Conservation (phyloP, 2,113 vertebrate species). For the Dipodomys ordii region DNA sequence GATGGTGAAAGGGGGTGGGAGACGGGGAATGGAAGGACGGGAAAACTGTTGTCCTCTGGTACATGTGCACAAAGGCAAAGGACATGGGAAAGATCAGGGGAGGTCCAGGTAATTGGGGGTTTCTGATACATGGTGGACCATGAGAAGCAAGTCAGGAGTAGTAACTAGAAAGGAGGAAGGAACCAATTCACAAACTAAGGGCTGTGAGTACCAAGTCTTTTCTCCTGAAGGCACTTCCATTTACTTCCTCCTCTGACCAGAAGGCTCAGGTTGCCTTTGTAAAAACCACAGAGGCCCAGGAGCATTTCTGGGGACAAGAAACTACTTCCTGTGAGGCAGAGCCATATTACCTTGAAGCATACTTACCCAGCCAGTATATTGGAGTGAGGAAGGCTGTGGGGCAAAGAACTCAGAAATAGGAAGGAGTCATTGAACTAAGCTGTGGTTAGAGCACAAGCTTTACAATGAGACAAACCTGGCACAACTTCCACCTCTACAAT, state of each 20-base stretch:
- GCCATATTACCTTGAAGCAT: not conserved
- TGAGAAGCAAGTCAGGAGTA: not conserved
- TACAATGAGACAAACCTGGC: not conserved
- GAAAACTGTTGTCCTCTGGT: too few relatives aligned
- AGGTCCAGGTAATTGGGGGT: not conserved
- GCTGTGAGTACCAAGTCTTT: not conserved
- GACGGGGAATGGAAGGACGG: not conserved
- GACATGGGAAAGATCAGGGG: not conserved
- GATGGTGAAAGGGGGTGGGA: not conserved
- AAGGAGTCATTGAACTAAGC: not conserved
- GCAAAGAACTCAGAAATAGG: not conserved
- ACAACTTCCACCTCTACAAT: not conserved
- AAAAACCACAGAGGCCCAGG: not conserved
- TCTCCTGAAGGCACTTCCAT: not conserved
- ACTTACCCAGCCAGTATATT: not conserved
- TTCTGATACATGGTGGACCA: not conserved
- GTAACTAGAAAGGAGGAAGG: not conserved
- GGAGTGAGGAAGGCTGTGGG: too few relatives aligned
- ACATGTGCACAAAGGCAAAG: not conserved
- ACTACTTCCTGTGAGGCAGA: not conserved
- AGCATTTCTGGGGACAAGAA: not conserved
- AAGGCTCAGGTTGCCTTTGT: not conserved
- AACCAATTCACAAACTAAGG: accelerated
- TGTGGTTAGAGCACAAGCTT: not conserved
- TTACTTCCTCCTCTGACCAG: not conserved